Evolutionary conservation across 2,888 invertebrate genomes (phyloP).

Genomic region (Panzeria rudis): DNA sequence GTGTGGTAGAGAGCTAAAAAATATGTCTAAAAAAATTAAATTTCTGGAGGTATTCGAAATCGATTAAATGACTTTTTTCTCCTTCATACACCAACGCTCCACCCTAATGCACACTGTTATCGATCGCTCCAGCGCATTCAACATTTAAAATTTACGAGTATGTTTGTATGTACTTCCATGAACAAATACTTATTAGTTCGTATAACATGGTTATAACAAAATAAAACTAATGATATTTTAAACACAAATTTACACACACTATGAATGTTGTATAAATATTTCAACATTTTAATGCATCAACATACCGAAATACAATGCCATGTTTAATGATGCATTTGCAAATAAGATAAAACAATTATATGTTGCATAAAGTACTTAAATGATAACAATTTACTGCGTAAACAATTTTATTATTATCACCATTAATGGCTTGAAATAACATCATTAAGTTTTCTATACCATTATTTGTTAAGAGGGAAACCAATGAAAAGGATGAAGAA

Average conservation of each 20-base stretch:
- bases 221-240: slow-evolving; percentile 5
- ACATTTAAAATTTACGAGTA: too few species aligned
- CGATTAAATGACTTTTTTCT: too few species aligned
- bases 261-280: slow-evolving; percentile 25
- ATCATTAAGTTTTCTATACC: background rate
- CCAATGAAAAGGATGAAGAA: background rate
- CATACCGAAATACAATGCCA: background rate
- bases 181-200: background rate
- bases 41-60: too few species aligned
- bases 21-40: too few species aligned
- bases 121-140: too few species aligned
- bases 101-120: too few species aligned
- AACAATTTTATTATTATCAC: slow-evolving; percentile 19
- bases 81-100: too few species aligned
- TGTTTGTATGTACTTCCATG: background rate
- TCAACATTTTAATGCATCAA: slow-evolving; percentile 40
- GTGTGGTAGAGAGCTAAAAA: too few species aligned
- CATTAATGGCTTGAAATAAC: background rate
- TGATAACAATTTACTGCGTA: slow-evolving; percentile 28
- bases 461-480: background rate
- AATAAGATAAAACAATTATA: slow-evolving; percentile 50
- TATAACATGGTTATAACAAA: background rate
- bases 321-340: slow-evolving; percentile 52
- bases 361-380: slow-evolving; percentile 30
- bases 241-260: too few species aligned